Base-by-base conservation (phyloP, 2,113 vertebrate species). In the Nesoenas mayeri region DNA sequence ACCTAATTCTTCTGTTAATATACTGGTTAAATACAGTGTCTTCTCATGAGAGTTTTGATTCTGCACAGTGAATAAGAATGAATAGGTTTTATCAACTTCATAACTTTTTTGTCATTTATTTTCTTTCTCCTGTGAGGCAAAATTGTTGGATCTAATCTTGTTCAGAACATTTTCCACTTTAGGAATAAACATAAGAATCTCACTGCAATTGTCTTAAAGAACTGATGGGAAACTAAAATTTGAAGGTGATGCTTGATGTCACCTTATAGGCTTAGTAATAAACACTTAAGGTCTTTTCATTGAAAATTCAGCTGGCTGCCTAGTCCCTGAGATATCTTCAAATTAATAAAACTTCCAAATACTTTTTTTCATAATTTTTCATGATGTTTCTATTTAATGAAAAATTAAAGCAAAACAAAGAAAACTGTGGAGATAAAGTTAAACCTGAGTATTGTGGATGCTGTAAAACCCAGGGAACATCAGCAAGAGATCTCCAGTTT, bases 271-370 rank as follows among this genome's bases (percentile, higher is more conserved):
- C 26, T 80, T 71, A 51, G 38, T 74, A 81, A 87, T 32, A 61
- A 87, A 44, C 29, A 38, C 29, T 67, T 56, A 51, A 36, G 34
- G 28, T 75, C 38, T 78, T 79, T 40, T 4, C 5, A 48, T 14
- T 89, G 84, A 67, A 92, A 90, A 72, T 88, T 90, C 92, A 74
- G 10, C 69, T 85, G 58, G 14, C 64, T 74, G 34, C 31, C 20
- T 51, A 7, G 42, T 48, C 53, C 32, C 56, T n/a, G 29, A 86
- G 34, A 56, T 65, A 57, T 8, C 36, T 67, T 79, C 75, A 89
- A 71, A 91, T 94, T 86, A 64, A 73, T 80, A 77, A 66, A 82
- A 73, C n/a, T 81, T 86, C 21, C 79, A 71, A 62, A 88, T 60
- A 48, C 10, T 36, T 86, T 69, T 83, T 64, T 71, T 54, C 19